Conservation (phyloP, 2,113 vertebrate species). For the Pteruthius melanotis region DNA sequence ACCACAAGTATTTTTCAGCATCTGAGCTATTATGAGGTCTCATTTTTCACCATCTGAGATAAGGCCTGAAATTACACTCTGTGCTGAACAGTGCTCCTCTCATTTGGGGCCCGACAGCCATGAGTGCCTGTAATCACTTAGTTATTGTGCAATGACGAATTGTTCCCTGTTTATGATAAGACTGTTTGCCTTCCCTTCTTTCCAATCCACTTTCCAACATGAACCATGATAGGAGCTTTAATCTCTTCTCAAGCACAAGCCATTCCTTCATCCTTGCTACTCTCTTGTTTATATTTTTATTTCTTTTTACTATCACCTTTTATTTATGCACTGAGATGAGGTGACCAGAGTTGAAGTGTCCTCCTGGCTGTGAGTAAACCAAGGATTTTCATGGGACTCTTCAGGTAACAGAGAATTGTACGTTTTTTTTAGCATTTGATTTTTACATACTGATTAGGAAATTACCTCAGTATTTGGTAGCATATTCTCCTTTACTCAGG, state of each 20-base stretch:
- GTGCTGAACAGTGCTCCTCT: background rate
- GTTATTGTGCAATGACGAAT: background rate
- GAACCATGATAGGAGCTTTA: background rate
- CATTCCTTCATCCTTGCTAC: background rate
- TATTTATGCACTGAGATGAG: background rate
- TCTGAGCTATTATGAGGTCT: background rate
- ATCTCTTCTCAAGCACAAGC: background rate
- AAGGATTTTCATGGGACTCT: background rate
- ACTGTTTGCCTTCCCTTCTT: background rate
- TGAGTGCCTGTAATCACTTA: background rate
- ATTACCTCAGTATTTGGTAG: background rate
- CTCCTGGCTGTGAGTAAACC: background rate
- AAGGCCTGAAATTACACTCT: background rate
- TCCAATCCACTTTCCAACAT: background rate
- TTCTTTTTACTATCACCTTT: background rate
- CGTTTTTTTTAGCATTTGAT: background rate
- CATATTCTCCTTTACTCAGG: background rate
- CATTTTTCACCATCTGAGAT: background rate
- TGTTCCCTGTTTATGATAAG: background rate
- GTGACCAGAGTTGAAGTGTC: background rate
- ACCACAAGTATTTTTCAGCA: background rate
- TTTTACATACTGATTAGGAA: background rate
- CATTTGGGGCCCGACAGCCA: background rate
- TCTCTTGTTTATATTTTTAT: background rate
- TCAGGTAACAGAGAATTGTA: background rate